Conservation (phyloP, 2,888 invertebrate species). For the Mimas tiliae region DNA sequence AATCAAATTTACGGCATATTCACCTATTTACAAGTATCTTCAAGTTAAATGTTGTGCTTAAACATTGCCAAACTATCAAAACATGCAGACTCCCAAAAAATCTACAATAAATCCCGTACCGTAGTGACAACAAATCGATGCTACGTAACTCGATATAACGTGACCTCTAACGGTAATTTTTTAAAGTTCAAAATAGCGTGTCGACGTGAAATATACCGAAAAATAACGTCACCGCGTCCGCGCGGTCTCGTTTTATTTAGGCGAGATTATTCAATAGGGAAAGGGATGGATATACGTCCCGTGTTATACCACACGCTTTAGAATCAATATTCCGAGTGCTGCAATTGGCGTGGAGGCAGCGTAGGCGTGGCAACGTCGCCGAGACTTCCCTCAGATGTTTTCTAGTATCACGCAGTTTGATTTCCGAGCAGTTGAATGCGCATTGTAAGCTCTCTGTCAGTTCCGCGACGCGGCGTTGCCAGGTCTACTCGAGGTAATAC, state of each 20-base stretch:
- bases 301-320: constrained; percentile 17
- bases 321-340: constrained; percentile 41
- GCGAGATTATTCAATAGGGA: constrained; percentile 35
- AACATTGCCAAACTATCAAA: constrained; percentile 8
- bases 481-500: constrained; percentile 67
- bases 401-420: constrained; percentile 68
- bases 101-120: background rate
- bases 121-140: constrained; percentile 14
- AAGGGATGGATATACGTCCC: constrained; percentile 42
- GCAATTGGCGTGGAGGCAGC: constrained; percentile 59
- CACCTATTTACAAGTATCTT: background rate
- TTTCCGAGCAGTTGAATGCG: constrained; percentile 81
- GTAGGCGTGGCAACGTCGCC: constrained; percentile 72
- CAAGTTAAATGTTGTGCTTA: no score
- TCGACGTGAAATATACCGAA: background rate
- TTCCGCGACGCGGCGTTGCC: constrained; percentile 73
- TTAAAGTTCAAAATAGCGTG: constrained; percentile 23
- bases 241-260: background rate
- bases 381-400: constrained; percentile 69
- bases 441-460: constrained; percentile 73
- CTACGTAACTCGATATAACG: background rate
- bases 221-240: background rate
- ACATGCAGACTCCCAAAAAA: constrained; percentile 29
- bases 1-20: no score
- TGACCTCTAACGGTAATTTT: constrained; percentile 6